A percentile compares a stretch with the other conserved stretches of the same genome.
Evolutionary conservation across 2,797 vertebrate species (phyloP).

Genomic region (Adelosebastes latens): DNA sequence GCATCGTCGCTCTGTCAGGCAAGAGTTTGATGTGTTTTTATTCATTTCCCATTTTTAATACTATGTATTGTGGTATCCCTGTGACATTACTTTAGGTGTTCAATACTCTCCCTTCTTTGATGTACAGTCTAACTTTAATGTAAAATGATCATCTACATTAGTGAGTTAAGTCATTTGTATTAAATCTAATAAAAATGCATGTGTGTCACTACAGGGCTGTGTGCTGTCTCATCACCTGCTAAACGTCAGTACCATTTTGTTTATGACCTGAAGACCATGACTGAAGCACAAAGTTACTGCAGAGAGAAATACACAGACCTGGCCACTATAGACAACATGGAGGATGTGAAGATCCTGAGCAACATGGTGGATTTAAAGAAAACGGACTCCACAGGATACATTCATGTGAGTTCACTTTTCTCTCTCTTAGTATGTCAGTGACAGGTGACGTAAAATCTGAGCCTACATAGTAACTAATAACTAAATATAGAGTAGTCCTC

Average conservation of each 20-base stretch:
- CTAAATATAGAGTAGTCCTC: not conserved
- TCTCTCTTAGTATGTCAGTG: not conserved
- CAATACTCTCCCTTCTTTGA: no score
- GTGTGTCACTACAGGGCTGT: conserved; percentile 20
- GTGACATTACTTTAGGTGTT: no score
- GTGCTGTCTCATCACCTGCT: not conserved
- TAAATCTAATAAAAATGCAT: not conserved
- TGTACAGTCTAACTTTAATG: no score
- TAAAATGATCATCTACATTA: no score
- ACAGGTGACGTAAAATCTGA: not conserved
- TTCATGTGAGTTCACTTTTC: not conserved
- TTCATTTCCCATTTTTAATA: no score
- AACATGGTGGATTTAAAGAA: not conserved
- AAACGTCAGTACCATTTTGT: conserved; percentile 15
- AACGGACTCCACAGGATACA: not conserved
- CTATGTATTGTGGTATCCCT: no score
- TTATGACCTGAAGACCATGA: not conserved
- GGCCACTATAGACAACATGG: conserved; percentile 24
- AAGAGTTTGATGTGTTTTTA: no score
- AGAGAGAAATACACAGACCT: conserved; percentile 39
- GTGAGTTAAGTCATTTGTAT: no score
- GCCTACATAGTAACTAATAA: not conserved
- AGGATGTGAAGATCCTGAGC: conserved; percentile 14
- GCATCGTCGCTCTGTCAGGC: no score
- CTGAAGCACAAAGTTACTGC: conserved; percentile 41